Percentiles rank a stretch among this genome's conserved stretches.
Evolutionary conservation across 2,113 vertebrate species (phyloP).

Genomic region (Blennius ocellaris): DNA sequence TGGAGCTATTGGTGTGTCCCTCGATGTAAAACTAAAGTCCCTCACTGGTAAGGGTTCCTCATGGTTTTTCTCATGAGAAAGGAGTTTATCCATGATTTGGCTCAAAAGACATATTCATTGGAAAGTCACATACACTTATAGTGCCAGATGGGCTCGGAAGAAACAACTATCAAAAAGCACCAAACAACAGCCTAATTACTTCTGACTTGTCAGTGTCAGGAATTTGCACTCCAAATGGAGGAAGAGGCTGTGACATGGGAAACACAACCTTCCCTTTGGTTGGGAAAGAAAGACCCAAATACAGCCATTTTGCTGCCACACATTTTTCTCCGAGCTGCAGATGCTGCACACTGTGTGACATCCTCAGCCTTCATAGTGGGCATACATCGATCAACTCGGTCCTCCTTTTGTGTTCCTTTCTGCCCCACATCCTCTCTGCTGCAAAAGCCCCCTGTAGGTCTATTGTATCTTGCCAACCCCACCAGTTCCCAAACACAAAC

Average conservation of each 20-base stretch:
- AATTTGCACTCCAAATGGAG: conserved; percentile 56
- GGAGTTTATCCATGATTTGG: conserved; percentile 56
- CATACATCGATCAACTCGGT: conserved; percentile 49
- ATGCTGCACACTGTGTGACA: conserved; percentile 47
- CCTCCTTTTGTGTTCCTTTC: conserved; percentile 60
- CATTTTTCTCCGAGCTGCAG: conserved; percentile 53
- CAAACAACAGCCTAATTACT: conserved; percentile 54
- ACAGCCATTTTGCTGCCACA: conserved; percentile 46
- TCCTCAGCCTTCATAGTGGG: conserved; percentile 56
- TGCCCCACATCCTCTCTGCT: conserved; percentile 62
- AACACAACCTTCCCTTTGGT: conserved; percentile 49
- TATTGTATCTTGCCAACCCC: conserved; percentile 69
- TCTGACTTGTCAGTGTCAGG: conserved; percentile 35
- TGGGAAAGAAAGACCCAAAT: conserved; percentile 58
- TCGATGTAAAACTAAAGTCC: background rate
- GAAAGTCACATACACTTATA: conserved; percentile 46
- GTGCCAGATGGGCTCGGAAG: conserved; percentile 73
- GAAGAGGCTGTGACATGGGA: conserved; percentile 51
- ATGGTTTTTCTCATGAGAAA: conserved; percentile 25
- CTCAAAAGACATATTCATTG: conserved; percentile 58
- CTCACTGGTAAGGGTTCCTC: conserved; percentile 11
- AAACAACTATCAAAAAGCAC: conserved; percentile 49
- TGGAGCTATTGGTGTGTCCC: too few relatives aligned
- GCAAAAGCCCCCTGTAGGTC: conserved; percentile 68
- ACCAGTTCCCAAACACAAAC: conserved; percentile 62